These are phyloP conservation scores for Musca domestica DNA, from an alignment of 1,140 invertebrate genomes.

Conservation along the genomic window DNA sequence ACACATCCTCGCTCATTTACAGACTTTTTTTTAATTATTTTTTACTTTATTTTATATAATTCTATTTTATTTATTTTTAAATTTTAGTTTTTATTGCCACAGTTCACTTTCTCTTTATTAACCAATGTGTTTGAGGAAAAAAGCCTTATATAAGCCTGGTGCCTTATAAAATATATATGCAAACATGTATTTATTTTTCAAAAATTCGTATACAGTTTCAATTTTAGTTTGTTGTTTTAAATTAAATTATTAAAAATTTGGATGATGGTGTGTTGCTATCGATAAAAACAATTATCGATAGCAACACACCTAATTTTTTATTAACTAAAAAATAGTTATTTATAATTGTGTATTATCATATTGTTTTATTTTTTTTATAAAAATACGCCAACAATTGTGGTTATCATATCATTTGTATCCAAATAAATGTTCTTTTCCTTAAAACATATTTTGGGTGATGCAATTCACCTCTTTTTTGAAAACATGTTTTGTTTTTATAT, in stretches of 20 bases:
- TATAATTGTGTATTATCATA: no score
- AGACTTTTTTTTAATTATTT: slow-evolving; percentile 7
- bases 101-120: slow-evolving; percentile 3
- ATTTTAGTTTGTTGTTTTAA: neutral
- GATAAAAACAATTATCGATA: no score
- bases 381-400: no score
- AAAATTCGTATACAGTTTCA: neutral
- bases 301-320: no score
- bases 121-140: neutral
- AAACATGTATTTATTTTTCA: neutral
- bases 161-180: slow-evolving; percentile 7
- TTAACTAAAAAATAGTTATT: no score
- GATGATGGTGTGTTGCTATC: no score
- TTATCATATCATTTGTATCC: no score
- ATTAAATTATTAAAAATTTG: neutral
- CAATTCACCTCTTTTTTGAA: no score
- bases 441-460: no score
- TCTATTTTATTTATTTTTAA: slow-evolving; percentile 3
- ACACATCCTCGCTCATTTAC: slow-evolving; percentile 18
- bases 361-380: no score
- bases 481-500: no score
- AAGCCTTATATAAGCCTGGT: slow-evolving; percentile 11
- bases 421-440: no score
- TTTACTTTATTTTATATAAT: neutral
- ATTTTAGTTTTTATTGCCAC: neutral